phyloP scores from a whole-genome alignment of 1,140 invertebrate genomes.

The Paraescarpia echinospica region DNA sequence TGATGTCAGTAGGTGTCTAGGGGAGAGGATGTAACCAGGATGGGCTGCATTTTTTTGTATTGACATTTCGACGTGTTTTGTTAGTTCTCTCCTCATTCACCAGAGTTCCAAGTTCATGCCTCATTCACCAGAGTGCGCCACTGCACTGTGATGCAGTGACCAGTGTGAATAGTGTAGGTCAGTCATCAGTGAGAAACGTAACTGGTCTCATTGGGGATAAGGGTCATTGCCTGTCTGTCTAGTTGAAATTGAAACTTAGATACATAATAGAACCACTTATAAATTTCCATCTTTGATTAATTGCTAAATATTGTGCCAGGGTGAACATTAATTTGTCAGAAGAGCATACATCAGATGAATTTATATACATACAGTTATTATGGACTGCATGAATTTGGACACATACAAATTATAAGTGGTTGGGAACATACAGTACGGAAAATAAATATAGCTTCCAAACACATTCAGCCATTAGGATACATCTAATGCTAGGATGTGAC shows the following conservation, averaged over 20 bases:
- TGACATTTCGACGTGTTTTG: background rate
- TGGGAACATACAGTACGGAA: no score
- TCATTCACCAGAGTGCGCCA: background rate
- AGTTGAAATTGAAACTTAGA: background rate
- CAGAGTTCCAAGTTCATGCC: background rate
- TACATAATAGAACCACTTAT: background rate
- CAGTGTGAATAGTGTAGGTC: background rate
- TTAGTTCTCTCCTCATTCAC: background rate
- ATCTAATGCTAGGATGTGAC: no score
- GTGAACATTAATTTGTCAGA: background rate
- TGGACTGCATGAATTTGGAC: no score
- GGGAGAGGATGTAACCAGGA: background rate
- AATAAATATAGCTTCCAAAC: no score
- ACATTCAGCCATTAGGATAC: no score
- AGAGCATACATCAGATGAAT: background rate
- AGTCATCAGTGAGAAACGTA: background rate
- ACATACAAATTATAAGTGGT: no score
- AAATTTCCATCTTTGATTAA: background rate
- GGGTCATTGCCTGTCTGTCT: background rate
- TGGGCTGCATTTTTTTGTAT: background rate
- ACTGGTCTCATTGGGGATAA: background rate
- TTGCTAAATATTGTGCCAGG: background rate
- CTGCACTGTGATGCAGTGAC: background rate
- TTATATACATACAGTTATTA: no score
- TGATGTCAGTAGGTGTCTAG: background rate